A percentile compares a stretch with the other conserved stretches of the same genome.
These are phyloP conservation scores for Camponotus floridanus DNA, from an alignment of 1,140 invertebrate species.

Conservation along the genomic window DNA sequence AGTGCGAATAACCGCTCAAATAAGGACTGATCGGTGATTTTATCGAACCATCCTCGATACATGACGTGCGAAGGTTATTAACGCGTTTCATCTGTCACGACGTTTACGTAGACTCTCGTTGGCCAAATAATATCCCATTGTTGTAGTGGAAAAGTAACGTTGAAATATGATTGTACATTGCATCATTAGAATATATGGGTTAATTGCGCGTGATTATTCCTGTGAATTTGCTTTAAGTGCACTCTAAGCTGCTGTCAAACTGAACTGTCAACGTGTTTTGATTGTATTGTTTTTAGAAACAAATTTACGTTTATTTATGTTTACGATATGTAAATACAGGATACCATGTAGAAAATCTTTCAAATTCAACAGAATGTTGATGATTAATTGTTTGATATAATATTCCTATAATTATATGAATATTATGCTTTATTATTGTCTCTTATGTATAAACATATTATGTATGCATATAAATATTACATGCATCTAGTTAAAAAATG, in stretches of 20 bases:
- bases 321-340: not conserved
- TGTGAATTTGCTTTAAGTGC: not conserved
- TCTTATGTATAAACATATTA: not conserved
- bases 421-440: not conserved
- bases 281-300: not conserved
- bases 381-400: not conserved
- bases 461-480: not conserved
- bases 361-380: not conserved
- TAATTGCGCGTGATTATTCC: not conserved
- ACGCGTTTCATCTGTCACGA: not conserved
- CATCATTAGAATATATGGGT: not conserved
- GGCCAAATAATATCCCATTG: not conserved
- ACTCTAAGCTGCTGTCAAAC: not conserved
- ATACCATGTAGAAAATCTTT: not conserved
- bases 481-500: too few relatives aligned
- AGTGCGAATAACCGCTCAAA: not conserved
- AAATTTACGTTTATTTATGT: not conserved
- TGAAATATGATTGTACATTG: not conserved
- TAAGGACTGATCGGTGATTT: not conserved
- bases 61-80: constrained; percentile 27
- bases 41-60: not conserved
- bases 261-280: not conserved
- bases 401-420: not conserved
- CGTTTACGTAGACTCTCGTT: not conserved
- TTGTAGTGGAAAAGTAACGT: not conserved